Evolutionary conservation across 2,888 invertebrate genomes (phyloP), one percentile per base, ranked within the genome.

Genomic region (Notodromas monacha): DNA sequence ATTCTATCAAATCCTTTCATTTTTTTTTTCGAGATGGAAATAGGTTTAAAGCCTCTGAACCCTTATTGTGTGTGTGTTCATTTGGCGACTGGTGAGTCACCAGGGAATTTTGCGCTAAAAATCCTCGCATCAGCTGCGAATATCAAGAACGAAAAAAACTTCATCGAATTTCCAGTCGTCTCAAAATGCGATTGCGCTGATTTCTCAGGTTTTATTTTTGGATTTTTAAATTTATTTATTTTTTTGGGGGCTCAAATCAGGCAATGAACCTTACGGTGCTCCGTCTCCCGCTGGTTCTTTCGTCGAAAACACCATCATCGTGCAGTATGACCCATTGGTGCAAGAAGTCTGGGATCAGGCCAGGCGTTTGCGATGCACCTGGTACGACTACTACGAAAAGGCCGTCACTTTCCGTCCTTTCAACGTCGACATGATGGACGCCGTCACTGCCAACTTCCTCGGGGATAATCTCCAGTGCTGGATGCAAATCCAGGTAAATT

Each of bases 361-460:
- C 3, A 61, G 81, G 43, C 76, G 77, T 49, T 51, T 81, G 30
- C 61, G 81, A 34, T 81, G 81, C 50, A 81, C 81, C 16, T 81
- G 81, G 81, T 81, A 81, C 50, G 81, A 81, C 47, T 79, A 74
- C 52, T 81, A 81, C 49, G 81, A 81, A 49, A 81, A 81, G 50
- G 73, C 77, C 2, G 79, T 81, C 33, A 77, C 79, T 26, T 81
- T 81, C 57, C 58, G 79, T 43, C 81, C 81, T 15, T 81, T 81
- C 66, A 76, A 42, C 57, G 81, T 81, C 21, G 81, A 81, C 48
- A 81, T 79, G 76, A 50, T 81, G 40, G 77, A 81, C 47, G 81
- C 79, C 1, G 79, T 81, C 28, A 77, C 79, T 1, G 81, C 81
- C 30, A 81, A 81, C 57, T 81, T 81, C 61, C 61, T 81, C 41